A percentile compares a stretch with the other conserved stretches of the same genome.
Evolutionary conservation across 2,113 vertebrate genomes (phyloP).

Genomic region (Otocyon megalotis): DNA sequence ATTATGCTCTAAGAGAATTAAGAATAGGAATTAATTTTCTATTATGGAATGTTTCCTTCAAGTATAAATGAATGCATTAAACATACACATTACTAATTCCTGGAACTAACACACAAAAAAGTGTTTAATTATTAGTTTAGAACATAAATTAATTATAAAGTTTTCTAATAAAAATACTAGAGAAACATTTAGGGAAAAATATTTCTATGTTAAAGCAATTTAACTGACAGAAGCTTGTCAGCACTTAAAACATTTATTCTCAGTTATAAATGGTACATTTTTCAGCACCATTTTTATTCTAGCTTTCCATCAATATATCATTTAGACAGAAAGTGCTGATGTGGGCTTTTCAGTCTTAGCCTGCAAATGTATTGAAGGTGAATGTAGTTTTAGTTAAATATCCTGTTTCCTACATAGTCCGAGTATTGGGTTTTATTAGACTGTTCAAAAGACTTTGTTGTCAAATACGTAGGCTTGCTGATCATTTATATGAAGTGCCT

Average conservation of each 20-base stretch:
- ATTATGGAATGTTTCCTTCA: conserved; percentile 53
- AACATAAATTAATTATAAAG: conserved; percentile 56
- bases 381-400: conserved; percentile 35
- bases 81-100: conserved; percentile 53
- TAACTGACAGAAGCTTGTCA: conserved; percentile 68
- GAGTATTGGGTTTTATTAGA: conserved; percentile 39
- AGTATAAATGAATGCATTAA: conserved; percentile 26
- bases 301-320: conserved; percentile 54
- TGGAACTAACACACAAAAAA: conserved; percentile 51
- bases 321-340: conserved; percentile 70
- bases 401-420: background rate
- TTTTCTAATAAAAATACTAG: conserved; percentile 62
- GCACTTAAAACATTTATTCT: conserved; percentile 68
- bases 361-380: conserved; percentile 63
- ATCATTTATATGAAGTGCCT: conserved; percentile 48
- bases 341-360: conserved; percentile 35
- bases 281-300: conserved; percentile 47
- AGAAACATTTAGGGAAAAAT: conserved; percentile 67
- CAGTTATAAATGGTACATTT: conserved; percentile 65
- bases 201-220: conserved; percentile 67
- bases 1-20: conserved; percentile 79
- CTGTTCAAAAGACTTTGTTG: conserved; percentile 29
- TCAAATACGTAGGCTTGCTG: conserved; percentile 20
- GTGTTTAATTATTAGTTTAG: conserved; percentile 59
- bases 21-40: conserved; percentile 78